phyloP scores from a whole-genome alignment of 2,113 vertebrate genomes.

The Macrotus californicus region DNA sequence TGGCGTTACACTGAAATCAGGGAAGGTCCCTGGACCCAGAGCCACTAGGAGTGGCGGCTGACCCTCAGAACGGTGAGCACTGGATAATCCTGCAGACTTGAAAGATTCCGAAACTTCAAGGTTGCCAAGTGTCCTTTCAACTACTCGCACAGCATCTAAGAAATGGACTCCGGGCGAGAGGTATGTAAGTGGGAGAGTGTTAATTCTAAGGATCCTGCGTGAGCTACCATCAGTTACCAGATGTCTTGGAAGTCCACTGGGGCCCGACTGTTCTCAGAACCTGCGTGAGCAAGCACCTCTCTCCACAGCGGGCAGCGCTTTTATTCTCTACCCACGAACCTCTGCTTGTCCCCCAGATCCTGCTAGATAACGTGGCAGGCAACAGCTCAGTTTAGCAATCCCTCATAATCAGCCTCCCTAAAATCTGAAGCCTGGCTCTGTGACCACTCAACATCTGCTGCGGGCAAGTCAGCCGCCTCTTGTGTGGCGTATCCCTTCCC shows the following conservation, averaged over 20 bases:
- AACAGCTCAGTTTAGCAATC: neutral
- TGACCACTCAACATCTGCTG: neutral
- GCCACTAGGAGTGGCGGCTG: neutral
- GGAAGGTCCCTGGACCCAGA: neutral
- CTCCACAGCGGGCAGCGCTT: neutral
- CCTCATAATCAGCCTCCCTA: neutral
- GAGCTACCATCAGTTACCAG: neutral
- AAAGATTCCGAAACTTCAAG: neutral
- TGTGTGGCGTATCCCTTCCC: neutral
- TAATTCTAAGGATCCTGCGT: neutral
- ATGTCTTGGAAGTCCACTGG: neutral
- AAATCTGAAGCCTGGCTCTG: neutral
- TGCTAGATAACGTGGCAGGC: neutral
- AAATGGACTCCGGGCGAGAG: neutral
- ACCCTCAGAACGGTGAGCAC: neutral
- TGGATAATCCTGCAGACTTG: neutral
- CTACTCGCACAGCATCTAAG: neutral
- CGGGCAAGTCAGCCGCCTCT: neutral
- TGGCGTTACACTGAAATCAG: neutral
- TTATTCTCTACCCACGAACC: neutral
- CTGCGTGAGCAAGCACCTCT: neutral
- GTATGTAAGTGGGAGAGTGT: neutral
- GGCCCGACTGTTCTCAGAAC: neutral
- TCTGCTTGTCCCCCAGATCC: slow-evolving; percentile 12
- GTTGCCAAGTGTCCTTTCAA: neutral